Base-by-base conservation (phyloP, 2,888 invertebrate species). In the Microplitis deprimator region DNA sequence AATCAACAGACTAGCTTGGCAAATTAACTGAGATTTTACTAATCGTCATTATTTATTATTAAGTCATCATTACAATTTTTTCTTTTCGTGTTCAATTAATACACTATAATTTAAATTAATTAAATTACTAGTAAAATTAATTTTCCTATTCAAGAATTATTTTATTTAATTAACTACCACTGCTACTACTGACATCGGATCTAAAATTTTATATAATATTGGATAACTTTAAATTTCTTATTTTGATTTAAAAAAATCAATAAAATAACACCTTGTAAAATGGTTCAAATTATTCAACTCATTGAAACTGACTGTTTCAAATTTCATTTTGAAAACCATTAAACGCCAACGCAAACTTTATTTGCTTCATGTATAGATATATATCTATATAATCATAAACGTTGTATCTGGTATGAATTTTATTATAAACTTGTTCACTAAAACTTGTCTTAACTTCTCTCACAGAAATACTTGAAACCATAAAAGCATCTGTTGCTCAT, bases 401-500 rank as follows among this genome's bases (percentile, higher is more conserved):
- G 50, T 13, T 50, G 13, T 8, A 50, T 50, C 50, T 50, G 10
- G 50, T 4, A 50, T 50, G 5, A 50, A 50, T 13, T 50, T 50
- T 50, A 50, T 13, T 13, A 5, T 5, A 50, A 50, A 50, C 13
- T 50, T 13, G 39, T 59, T 62, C 13, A n/a, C 65, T 59, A 41
- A 77, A 71, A 72, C 10, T 62, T 73, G 68, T 41, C 75, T 50
- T 50, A 50, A 50, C 50, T 50, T 50, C 50, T 50, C 13, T 80
- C 10, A 50, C 50, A 13, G 50, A 50, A 29, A 29, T 50, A 50
- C 50, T 50, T 7, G 10, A 50, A 50, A 50, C 50, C 13, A 50
- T 4, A 50, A 13, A 13, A 13, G 13, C 13, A 50, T 50, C 13
- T 8, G 50, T 50, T 50, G 50, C 13, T 50, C 50, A 50, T 50